phyloP scores from a whole-genome alignment of 1,140 invertebrate genomes.

The Dryas iulia region DNA sequence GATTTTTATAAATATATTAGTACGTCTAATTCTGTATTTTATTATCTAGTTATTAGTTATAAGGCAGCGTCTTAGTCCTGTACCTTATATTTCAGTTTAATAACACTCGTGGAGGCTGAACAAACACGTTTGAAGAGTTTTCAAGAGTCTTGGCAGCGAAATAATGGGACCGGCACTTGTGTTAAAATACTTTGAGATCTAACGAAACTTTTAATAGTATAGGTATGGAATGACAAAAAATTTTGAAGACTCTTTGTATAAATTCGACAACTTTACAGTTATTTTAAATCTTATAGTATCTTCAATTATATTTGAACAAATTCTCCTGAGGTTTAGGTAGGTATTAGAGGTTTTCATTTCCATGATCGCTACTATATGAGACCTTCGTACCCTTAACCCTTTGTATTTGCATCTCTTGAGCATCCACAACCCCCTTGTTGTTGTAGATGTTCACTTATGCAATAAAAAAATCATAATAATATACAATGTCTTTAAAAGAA shows the following conservation, averaged over 20 bases:
- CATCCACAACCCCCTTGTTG: too few species aligned
- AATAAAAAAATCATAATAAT: too few species aligned
- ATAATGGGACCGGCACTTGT: conserved; percentile 22
- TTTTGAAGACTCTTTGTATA: background rate
- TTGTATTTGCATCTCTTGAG: too few species aligned
- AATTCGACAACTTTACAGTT: background rate
- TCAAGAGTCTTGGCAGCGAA: conserved; percentile 20
- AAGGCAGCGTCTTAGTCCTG: background rate
- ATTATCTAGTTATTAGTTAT: conserved; percentile 21
- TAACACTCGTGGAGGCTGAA: conserved; percentile 8
- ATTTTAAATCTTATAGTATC: background rate
- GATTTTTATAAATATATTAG: conserved; percentile 72
- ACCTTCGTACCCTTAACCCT: too few species aligned
- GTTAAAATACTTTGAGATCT: conserved; percentile 11
- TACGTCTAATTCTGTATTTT: conserved; percentile 48
- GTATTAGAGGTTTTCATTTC: too few species aligned
- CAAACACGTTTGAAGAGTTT: conserved; percentile 18
- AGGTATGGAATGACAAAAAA: background rate
- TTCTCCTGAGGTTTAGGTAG: too few species aligned
- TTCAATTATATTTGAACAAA: too few species aligned
- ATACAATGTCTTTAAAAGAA: too few species aligned
- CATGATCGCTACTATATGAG: too few species aligned
- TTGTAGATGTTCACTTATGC: too few species aligned
- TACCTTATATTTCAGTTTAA: conserved; percentile 9
- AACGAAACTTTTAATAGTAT: conserved; percentile 19